These are phyloP conservation scores for Diaphora mendica DNA, from an alignment of 2,888 invertebrate species.

Conservation along the genomic window DNA sequence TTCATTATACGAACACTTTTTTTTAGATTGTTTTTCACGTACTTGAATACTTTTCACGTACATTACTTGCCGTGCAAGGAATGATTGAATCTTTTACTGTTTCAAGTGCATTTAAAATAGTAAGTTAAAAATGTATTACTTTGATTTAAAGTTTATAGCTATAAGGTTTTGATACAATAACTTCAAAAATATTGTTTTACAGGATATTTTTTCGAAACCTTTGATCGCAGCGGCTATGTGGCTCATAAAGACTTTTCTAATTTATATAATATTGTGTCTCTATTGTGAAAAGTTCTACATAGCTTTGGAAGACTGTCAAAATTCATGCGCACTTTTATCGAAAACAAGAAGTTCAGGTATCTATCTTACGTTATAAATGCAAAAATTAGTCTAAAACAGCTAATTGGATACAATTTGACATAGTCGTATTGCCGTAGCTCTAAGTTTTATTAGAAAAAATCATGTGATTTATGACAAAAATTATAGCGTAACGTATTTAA, in stretches of 20 bases:
- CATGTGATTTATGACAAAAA: too few relatives aligned
- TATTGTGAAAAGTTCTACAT: conserved; percentile 30
- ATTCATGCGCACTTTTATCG: conserved; percentile 22
- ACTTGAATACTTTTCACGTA: not conserved
- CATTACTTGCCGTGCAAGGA: conserved; percentile 5
- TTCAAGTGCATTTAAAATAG: not conserved
- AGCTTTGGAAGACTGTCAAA: conserved; percentile 23
- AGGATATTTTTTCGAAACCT: not conserved
- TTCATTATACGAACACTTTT: not conserved
- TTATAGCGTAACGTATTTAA: too few relatives aligned
- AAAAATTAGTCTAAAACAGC: too few relatives aligned
- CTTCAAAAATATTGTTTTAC: not conserved
- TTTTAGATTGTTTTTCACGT: conserved; percentile 8
- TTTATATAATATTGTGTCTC: conserved; percentile 10
- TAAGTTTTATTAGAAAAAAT: too few relatives aligned
- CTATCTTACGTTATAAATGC: not conserved
- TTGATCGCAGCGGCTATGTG: not conserved
- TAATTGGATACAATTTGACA: too few relatives aligned
- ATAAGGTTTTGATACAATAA: not conserved
- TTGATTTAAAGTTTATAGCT: too few relatives aligned
- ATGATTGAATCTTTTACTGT: conserved; percentile 8
- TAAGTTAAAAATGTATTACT: not conserved
- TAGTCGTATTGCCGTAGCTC: too few relatives aligned
- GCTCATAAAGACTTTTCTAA: conserved; percentile 13
- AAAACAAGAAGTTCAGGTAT: conserved; percentile 25